Conservation (phyloP, 2,888 invertebrate species). For the Cinara cedri region DNA sequence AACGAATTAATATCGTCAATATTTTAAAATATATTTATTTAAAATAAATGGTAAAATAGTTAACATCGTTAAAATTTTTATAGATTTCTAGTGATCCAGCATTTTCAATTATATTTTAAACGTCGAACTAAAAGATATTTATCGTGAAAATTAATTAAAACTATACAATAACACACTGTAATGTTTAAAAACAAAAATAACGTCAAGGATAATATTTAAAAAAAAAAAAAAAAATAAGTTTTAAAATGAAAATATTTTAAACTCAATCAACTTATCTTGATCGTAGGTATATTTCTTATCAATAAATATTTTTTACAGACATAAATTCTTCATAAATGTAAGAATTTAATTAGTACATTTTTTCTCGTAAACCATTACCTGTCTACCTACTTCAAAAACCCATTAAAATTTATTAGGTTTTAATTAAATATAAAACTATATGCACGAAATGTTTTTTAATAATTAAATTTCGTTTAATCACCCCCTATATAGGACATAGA, state of each 20-base stretch:
- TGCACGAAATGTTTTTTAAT: neutral
- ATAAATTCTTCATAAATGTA: neutral
- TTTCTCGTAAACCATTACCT: neutral
- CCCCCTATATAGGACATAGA: neutral
- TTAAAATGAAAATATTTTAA: neutral
- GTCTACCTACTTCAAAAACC: too few relatives aligned
- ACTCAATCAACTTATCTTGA: neutral
- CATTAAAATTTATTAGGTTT: neutral
- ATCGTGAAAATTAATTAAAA: neutral
- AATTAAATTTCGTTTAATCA: neutral
- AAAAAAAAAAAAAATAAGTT: neutral
- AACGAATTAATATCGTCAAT: too few relatives aligned
- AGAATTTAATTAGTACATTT: neutral
- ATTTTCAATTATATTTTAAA: neutral
- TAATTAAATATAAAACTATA: slow-evolving; percentile 10
- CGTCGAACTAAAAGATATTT: neutral
- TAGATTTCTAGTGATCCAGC: too few relatives aligned
- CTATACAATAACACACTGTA: neutral
- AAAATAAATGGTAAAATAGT: too few relatives aligned
- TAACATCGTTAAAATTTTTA: too few relatives aligned
- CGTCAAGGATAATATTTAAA: neutral
- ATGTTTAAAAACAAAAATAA: slow-evolving; percentile 7
- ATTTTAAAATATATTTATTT: too few relatives aligned
- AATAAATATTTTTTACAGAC: neutral
- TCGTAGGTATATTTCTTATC: neutral